phyloP scores from a whole-genome alignment of 1,140 invertebrate genomes.

The Pollicipes pollicipes region DNA sequence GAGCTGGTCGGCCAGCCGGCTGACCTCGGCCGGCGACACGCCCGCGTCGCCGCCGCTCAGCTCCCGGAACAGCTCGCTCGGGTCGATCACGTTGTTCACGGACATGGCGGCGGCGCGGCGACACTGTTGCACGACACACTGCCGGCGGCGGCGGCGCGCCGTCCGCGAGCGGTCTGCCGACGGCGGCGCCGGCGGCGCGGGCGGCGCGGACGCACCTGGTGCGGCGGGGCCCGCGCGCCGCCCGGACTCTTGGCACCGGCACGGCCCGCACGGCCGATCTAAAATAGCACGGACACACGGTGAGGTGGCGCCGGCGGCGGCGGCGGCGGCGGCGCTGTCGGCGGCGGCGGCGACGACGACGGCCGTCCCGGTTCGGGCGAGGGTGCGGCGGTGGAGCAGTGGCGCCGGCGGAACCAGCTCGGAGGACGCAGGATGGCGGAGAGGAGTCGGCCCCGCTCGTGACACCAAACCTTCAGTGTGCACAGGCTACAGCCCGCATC shows the following conservation, averaged over 20 bases:
- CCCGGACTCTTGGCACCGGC: too few species aligned
- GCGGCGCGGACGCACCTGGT: not conserved
- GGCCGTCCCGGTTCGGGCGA: not conserved
- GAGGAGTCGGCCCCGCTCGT: not conserved
- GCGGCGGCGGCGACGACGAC: too few species aligned
- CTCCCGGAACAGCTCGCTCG: not conserved
- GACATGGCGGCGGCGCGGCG: not conserved
- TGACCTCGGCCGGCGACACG: not conserved
- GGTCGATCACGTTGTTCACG: not conserved
- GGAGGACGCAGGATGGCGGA: not conserved
- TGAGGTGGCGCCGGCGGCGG: not conserved
- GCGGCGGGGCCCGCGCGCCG: too few species aligned
- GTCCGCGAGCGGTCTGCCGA: too few species aligned
- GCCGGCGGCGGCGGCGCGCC: too few species aligned
- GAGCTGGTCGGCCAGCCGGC: not conserved
- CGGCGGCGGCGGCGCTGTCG: too few species aligned
- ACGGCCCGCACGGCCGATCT: not conserved
- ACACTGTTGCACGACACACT: not conserved
- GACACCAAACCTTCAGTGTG: too few species aligned
- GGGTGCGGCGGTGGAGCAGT: not conserved
- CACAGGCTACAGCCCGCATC: too few species aligned
- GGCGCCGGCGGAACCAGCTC: too few species aligned
- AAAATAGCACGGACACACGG: slow-evolving; percentile 1
- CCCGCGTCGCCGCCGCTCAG: not conserved
- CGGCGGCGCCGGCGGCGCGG: too few species aligned